Conservation (phyloP, 2,888 invertebrate genomes). For the Magallana nippona region DNA sequence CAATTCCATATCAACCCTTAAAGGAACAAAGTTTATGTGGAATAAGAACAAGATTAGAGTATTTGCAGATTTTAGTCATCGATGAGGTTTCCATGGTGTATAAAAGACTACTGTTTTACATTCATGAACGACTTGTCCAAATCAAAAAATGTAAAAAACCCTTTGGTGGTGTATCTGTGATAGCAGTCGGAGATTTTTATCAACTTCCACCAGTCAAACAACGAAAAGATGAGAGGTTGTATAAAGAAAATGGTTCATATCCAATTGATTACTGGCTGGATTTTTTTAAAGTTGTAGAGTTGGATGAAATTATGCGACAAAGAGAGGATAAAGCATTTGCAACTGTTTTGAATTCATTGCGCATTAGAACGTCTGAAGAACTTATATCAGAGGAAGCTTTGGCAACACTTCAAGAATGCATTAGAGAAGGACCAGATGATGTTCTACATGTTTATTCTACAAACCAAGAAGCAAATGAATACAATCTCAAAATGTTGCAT, state of each 20-base stretch:
- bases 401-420: conserved; percentile 30
- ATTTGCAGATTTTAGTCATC: conserved; percentile 65
- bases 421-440: conserved; percentile 40
- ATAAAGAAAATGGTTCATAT: conserved; percentile 28
- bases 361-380: neutral
- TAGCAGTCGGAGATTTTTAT: conserved; percentile 34
- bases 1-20: conserved; percentile 44
- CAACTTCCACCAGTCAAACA: conserved; percentile 16
- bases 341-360: neutral
- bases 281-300: conserved; percentile 42
- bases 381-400: conserved; percentile 25
- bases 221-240: conserved; percentile 24
- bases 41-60: conserved; percentile 44
- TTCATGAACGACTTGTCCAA: conserved; percentile 6
- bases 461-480: conserved; percentile 44
- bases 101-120: conserved; percentile 3
- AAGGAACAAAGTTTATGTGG: conserved; percentile 49
- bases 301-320: conserved; percentile 48
- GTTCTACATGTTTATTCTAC: conserved; percentile 48
- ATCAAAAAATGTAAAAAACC: conserved; percentile 6
- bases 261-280: neutral
- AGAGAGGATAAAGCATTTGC: conserved; percentile 41
- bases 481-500: conserved; percentile 41
- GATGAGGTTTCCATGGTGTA: conserved; percentile 55
- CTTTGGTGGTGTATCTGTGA: conserved; percentile 23